phyloP scores from a whole-genome alignment of 2,888 invertebrate genomes.

The Hypolimnas misippus region DNA sequence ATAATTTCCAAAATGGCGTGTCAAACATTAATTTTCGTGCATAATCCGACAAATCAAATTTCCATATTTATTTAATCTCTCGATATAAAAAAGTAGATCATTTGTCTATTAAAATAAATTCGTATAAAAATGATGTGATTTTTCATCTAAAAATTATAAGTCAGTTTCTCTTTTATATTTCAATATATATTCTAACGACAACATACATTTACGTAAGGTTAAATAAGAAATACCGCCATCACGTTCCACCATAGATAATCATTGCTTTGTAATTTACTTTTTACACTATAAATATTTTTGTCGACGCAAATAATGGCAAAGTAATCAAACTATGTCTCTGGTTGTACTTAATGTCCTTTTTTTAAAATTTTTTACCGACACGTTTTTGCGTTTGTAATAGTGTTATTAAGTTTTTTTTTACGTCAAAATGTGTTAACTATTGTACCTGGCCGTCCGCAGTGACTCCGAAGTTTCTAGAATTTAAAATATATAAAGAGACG shows the following conservation, averaged over 20 bases:
- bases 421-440: neutral
- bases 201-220: neutral
- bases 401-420: conserved; percentile 47
- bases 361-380: conserved; percentile 28
- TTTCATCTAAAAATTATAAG: no score
- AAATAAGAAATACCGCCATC: conserved; percentile 2
- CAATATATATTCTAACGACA: neutral
- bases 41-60: no score
- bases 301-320: conserved; percentile 34
- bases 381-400: conserved; percentile 42
- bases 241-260: neutral
- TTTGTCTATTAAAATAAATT: no score
- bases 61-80: no score
- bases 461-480: neutral
- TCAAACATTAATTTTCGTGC: no score
- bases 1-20: no score
- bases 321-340: conserved; percentile 35
- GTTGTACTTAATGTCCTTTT: conserved; percentile 25
- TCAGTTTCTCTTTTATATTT: neutral
- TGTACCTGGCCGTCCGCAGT: neutral
- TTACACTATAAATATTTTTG: conserved; percentile 33
- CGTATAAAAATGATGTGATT: no score
- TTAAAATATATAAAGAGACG: neutral
- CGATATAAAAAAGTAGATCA: no score
- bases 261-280: conserved; percentile 40